phyloP scores from a whole-genome alignment of 2,113 vertebrate genomes.

The Callorhinus ursinus region DNA sequence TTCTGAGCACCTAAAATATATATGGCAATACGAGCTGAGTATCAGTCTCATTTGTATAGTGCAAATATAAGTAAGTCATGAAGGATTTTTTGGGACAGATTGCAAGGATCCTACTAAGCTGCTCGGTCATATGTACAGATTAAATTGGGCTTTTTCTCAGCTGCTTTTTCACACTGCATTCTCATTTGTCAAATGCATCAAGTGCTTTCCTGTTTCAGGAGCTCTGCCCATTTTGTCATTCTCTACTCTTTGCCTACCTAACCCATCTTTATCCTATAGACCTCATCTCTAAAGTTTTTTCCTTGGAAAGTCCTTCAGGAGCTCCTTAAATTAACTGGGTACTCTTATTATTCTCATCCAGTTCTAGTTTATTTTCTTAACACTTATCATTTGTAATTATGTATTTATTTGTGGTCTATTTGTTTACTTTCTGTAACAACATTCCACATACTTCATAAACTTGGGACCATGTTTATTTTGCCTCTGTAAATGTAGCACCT shows the following conservation, averaged over 20 bases:
- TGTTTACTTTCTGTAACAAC: background rate
- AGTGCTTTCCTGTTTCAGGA: background rate
- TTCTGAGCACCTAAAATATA: background rate
- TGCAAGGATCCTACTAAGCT: background rate
- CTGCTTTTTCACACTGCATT: background rate
- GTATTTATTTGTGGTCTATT: background rate
- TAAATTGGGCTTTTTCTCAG: background rate
- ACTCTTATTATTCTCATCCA: background rate
- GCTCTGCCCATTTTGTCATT: background rate
- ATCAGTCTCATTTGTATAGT: background rate
- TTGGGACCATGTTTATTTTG: background rate
- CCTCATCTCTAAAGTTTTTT: background rate
- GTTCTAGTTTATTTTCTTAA: background rate
- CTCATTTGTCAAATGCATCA: background rate
- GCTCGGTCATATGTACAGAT: background rate
- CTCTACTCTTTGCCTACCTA: background rate
- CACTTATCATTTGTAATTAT: background rate
- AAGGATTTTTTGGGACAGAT: background rate
- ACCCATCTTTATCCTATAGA: background rate
- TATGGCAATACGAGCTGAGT: background rate
- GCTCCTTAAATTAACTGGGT: background rate
- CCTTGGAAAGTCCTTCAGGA: background rate
- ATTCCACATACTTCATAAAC: background rate
- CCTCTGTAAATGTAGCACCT: background rate
- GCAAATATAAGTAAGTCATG: background rate